phyloP scores from a whole-genome alignment of 2,113 vertebrate species.

The Hemicordylus capensis region DNA sequence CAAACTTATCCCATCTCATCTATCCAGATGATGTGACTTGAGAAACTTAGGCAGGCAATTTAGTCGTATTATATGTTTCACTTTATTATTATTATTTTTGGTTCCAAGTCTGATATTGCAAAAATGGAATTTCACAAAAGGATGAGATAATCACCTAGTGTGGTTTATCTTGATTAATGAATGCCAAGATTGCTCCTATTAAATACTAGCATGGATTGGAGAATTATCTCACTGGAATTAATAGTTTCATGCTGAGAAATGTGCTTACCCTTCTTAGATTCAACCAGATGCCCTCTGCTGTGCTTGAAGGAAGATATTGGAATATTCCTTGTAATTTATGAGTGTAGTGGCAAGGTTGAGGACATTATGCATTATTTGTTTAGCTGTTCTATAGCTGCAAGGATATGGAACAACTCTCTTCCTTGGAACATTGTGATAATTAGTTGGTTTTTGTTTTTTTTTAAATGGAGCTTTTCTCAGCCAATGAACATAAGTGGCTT shows the following conservation, averaged over 20 bases:
- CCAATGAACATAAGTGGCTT: not conserved
- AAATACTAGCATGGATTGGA: not conserved
- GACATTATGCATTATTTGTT: not conserved
- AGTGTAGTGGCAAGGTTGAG: not conserved
- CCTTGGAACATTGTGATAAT: no score
- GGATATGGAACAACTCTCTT: no score
- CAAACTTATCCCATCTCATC: no score
- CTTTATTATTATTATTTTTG: not conserved
- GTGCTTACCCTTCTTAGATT: not conserved
- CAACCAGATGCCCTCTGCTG: not conserved
- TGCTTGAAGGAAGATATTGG: not conserved
- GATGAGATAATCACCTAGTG: not conserved
- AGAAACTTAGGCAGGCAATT: not conserved
- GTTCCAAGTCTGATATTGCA: not conserved
- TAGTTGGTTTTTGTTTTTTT: no score
- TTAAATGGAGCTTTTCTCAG: not conserved
- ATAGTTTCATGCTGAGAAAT: not conserved
- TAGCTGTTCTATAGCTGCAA: not conserved
- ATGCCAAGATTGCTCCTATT: conserved; percentile 2
- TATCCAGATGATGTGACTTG: not conserved
- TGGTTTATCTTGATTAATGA: not conserved
- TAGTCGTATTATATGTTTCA: not conserved
- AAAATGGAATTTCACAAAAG: no score
- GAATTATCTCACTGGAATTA: conserved; percentile 1
- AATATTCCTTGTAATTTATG: not conserved